Base-by-base conservation (phyloP, 2,888 invertebrate genomes). In the Pseudococcus jackbeardsleyi region DNA sequence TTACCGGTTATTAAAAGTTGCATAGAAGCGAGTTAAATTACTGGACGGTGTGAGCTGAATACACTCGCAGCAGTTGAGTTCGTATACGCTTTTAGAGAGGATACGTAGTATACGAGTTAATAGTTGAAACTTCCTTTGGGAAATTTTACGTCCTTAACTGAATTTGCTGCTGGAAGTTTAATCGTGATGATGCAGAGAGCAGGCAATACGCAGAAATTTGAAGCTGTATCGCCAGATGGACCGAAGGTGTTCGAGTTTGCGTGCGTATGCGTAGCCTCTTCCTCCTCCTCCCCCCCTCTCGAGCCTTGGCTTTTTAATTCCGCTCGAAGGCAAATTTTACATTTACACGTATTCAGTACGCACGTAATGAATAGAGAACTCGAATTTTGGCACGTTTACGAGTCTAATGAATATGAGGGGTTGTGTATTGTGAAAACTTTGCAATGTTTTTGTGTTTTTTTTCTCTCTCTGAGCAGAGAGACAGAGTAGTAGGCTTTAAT, bases 71-170 rank as follows among this genome's bases (percentile, higher is more conserved):
- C 3, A 33, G 1, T 33, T 33, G 26, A 33, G 26, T 3, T 33
- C 26, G 17, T 50, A 50, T 33, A 15, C n/a, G 42, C n/a, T 79
- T 42, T 79, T 79, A 42, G 26, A 72, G 68, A 46, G n/a, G 42
- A 19, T 79, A 39, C 79, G n/a, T 7, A 8, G 6, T 6, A 15
- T 79, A 42, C 42, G 79, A n/a, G 79, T 79, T 79, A n/a, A 42
- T 79, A 79, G 79, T 79, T 79, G n/a, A 42, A 79, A 79, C 79
- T 42, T 79, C 79, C 79, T 79, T 79, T n/a, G 79, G 42, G n/a
- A 79, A 46, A 79, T 79, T 79, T 79, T 42, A 3, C 79, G 15
- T 42, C 79, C 15, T 79, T 79, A 42, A 39, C 26, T 79, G 79
- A 46, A 79, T 79, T 33, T 33, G 26, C 26, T 33, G 26, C 26